A percentile compares a stretch with the other conserved stretches of the same genome.
Evolutionary conservation across 2,888 invertebrate species (phyloP).

Genomic region (Phaedon cochleariae): DNA sequence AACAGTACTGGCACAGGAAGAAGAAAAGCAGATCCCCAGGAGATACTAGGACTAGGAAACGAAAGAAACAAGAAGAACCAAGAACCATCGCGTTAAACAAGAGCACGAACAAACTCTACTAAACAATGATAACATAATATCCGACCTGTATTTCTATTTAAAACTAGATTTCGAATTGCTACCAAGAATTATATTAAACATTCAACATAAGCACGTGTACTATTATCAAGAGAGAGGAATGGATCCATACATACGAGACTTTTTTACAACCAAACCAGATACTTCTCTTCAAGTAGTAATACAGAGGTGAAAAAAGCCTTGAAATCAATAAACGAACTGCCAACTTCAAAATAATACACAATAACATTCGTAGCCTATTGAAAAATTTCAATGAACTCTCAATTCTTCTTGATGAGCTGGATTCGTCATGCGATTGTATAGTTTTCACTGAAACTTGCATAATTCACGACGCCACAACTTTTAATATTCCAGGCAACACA

Average conservation of each 20-base stretch:
- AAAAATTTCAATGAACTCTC: conserved; percentile 2
- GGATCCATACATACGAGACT: conserved; percentile 7
- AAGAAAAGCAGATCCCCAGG: neutral
- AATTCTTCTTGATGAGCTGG: neutral
- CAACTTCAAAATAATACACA: conserved; percentile 6
- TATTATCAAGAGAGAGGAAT: neutral
- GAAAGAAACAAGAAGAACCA: neutral
- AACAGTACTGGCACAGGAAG: neutral
- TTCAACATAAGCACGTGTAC: neutral
- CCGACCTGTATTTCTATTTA: neutral
- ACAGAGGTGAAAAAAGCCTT: neutral
- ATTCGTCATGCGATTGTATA: conserved; percentile 1
- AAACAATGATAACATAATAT: neutral
- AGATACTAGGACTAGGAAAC: neutral
- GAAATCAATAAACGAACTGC: neutral
- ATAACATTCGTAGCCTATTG: neutral
- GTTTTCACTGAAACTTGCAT: conserved; percentile 10
- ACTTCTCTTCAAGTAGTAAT: neutral
- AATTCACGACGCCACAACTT: neutral
- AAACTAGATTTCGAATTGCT: no score
- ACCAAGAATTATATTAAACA: no score
- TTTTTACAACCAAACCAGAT: neutral
- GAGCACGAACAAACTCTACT: neutral
- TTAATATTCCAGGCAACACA: conserved; percentile 6
- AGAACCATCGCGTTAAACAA: neutral